Percentiles rank a stretch among this genome's conserved stretches.
Evolutionary conservation across 2,888 invertebrate genomes (phyloP).

Genomic region (Tetramorium bicarinatum): DNA sequence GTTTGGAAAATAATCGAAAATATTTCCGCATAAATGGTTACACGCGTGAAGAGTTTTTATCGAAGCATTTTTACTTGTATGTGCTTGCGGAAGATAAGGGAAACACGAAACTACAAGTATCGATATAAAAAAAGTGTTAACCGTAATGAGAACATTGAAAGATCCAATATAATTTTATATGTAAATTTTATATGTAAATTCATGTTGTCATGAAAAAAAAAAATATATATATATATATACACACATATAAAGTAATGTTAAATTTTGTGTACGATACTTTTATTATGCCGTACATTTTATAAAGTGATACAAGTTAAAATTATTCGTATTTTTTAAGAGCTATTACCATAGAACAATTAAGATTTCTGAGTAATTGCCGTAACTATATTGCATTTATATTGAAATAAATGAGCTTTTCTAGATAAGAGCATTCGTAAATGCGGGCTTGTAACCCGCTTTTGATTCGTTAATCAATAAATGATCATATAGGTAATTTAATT

Average conservation of each 20-base stretch:
- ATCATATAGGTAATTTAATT: constrained; percentile 40
- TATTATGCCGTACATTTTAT: neutral
- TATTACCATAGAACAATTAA: neutral
- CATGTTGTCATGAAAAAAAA: neutral
- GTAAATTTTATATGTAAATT: neutral
- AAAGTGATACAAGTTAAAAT: constrained; percentile 8
- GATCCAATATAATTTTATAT: neutral
- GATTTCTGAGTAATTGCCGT: neutral
- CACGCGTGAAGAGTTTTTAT: neutral
- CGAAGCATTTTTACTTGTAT: neutral
- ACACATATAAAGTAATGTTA: neutral
- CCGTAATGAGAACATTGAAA: neutral
- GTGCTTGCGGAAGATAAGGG: neutral
- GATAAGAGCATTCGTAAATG: constrained; percentile 7
- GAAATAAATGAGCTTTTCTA: constrained; percentile 18
- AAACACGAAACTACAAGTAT: neutral
- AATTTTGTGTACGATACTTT: neutral
- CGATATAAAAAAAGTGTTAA: neutral
- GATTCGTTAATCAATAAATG: constrained; percentile 43
- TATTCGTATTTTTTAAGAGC: neutral
- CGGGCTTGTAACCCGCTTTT: constrained; percentile 29
- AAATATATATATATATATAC: too few relatives aligned
- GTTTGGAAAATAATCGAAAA: constrained; percentile 5
- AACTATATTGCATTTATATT: constrained; percentile 4
- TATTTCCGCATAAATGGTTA: constrained; percentile 13